Base-by-base conservation (phyloP, 2,113 vertebrate species). In the Coryphaenoides rupestris region DNA sequence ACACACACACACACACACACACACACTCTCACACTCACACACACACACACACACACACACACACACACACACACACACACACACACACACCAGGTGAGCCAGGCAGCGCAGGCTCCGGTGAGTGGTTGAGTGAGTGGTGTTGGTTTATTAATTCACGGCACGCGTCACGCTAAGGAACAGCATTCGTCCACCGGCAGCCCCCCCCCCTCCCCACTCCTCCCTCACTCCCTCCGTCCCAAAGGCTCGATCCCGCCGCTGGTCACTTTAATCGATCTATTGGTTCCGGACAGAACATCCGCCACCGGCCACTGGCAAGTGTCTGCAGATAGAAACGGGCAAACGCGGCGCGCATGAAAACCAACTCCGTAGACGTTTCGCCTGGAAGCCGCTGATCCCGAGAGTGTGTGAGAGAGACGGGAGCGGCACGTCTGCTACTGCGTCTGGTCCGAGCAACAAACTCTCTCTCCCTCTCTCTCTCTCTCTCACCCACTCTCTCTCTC, bases 261-360 rank as follows among this genome's bases (percentile, higher is more conserved):
- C 80, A 78, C 71, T 21, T 70, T 65, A 62, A 52, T 19, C 69
- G 64, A 70, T 56, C 75, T 78, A 66, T 68, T 69, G 80, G 71
- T 80, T 67, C 56, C 84, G 67, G 70, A 75, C 81, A 62, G 71
- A 21, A 14, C 70, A 74, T 77, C 69, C 66, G 63, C 50, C 54
- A 62, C 66, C 52, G 63, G 55, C 21, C 47, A 63, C 58, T 65
- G 60, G 61, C 23, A 21, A 50, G 40, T 52, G 63, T 56, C 65
- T 16, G 60, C 52, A 57, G 63, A 26, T 10, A 68, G 54, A 63
- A 60, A 73, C 74, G 77, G 68, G 79, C 63, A 74, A 71, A 84
- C 77, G 83, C 77, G 81, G 78, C 77, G 83, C 77, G 81, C 80
- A 77, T 77, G 79, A 72, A 79, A 85, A 85, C 84, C 80, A 85